phyloP scores from a whole-genome alignment of 2,888 invertebrate species.

The Mechanitis mazaeus region DNA sequence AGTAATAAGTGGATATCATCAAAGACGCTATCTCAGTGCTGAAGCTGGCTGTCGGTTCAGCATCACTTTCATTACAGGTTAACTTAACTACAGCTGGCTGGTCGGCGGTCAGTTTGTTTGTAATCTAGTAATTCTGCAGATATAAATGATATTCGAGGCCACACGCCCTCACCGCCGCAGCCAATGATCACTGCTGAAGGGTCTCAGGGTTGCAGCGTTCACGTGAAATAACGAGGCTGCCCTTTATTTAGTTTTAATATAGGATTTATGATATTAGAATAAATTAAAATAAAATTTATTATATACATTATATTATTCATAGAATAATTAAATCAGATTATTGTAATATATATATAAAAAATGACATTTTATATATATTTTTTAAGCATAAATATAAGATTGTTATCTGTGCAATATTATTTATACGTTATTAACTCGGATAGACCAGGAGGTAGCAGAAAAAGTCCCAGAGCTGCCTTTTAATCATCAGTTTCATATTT shows the following conservation, averaged over 20 bases:
- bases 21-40: conserved; percentile 11
- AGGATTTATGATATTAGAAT: too few relatives aligned
- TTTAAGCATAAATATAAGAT: too few relatives aligned
- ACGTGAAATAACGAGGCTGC: too few relatives aligned
- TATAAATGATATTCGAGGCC: conserved; percentile 24
- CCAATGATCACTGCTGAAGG: conserved; percentile 21
- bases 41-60: conserved; percentile 23
- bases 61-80: conserved; percentile 50
- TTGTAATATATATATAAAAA: too few relatives aligned
- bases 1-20: conserved; percentile 8
- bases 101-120: conserved; percentile 17
- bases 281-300: too few relatives aligned
- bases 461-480: conserved; percentile 52
- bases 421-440: conserved; percentile 20
- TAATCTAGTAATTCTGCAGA: conserved; percentile 40
- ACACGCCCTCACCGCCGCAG: conserved; percentile 20
- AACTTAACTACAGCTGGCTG: conserved; percentile 46
- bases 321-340: conserved; percentile 2
- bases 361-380: too few relatives aligned
- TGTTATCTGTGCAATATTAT: not conserved
- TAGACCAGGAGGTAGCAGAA: conserved; percentile 42
- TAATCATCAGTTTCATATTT: conserved; percentile 70
- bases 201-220: conserved; percentile 15
- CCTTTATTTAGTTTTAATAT: too few relatives aligned
- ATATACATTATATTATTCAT: too few relatives aligned